Evolutionary conservation across 2,797 vertebrate species (phyloP), one percentile per base, ranked within the genome.

Genomic region (Chanos chanos): DNA sequence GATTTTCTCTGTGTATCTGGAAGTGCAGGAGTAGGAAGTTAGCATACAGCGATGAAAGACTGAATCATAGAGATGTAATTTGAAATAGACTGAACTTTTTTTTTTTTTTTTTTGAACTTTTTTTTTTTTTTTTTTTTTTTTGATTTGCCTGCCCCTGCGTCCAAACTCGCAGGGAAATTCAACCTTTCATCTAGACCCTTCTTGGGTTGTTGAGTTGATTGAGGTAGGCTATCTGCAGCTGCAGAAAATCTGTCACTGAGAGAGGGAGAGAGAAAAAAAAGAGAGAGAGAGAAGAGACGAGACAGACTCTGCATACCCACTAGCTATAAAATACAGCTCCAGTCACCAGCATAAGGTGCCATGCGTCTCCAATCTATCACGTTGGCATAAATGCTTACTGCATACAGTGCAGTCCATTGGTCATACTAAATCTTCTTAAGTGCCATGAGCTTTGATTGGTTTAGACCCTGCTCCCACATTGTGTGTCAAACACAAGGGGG

Each of bases 381-480:
- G 54, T 61, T 76, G 76, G 73, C 76, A 76, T 68, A 74, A 65
- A 72, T 71, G 71, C 71, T 78, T 76, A 78, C 71, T 56, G 58
- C 70, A 76, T 75, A 69, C 68, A 66, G 41, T 70, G 76, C 70
- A 76, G 74, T 69, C 48, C 68, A 69, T 61, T 72, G 71, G 62
- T 72, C 73, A 70, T 74, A 64, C 73, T 75, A 61, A 68, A 75
- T 75, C 76, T 75, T 61, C 30, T 47, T 64, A 68, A 71, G 59
- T 67, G 66, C 71, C 62, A 50, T 59, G 52, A 30, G 63, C 63
- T 68, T 72, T 74, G 73, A 76, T 72, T 66, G 71, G 66, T 70
- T 72, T 65, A 71, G 65, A 53, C 60, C 61, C 50, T 62, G 61
- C 67, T 67, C n/a, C 25, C 55, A 57, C 57, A 37, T 22, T 37